Conservation (phyloP, 37 sponge, comb jelly and placozoan genomes). For the Dysidea cf. avara region DNA sequence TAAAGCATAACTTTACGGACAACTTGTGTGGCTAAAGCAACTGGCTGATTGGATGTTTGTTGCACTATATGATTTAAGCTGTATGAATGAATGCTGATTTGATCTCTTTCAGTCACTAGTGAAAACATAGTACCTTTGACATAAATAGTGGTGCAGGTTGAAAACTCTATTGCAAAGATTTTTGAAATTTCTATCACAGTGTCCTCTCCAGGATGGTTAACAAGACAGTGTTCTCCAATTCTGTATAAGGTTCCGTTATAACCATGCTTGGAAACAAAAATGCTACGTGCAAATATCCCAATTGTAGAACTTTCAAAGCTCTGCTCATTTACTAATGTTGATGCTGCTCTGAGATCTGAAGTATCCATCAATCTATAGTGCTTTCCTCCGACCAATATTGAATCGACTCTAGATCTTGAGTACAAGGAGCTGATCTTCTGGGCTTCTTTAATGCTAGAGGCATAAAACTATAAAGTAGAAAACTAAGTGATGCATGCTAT, state of each 20-base stretch:
- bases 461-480: slow-evolving; percentile 6
- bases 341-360: too few relatives aligned
- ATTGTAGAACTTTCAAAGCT: neutral
- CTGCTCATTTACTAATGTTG: too few relatives aligned
- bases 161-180: neutral
- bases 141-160: neutral
- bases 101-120: too few relatives aligned
- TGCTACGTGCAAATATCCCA: slow-evolving; percentile 2
- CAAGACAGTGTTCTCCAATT: neutral
- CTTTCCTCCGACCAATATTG: slow-evolving; percentile 1
- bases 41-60: too few relatives aligned
- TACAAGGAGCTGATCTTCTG: too few relatives aligned
- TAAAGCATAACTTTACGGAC: slow-evolving; percentile 31
- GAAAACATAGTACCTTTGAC: neutral
- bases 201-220: slow-evolving; percentile 2
- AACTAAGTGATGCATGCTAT: too few relatives aligned
- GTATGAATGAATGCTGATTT: neutral
- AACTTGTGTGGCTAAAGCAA: slow-evolving; percentile 4
- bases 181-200: neutral
- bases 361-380: neutral
- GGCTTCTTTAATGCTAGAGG: neutral
- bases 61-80: slow-evolving; percentile 4
- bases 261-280: slow-evolving; percentile 12
- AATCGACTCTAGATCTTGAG: neutral
- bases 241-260: slow-evolving; percentile 14